Evolutionary conservation across 2,888 invertebrate species (phyloP), one percentile per base, ranked within the genome.

Genomic region (Brenthis ino): DNA sequence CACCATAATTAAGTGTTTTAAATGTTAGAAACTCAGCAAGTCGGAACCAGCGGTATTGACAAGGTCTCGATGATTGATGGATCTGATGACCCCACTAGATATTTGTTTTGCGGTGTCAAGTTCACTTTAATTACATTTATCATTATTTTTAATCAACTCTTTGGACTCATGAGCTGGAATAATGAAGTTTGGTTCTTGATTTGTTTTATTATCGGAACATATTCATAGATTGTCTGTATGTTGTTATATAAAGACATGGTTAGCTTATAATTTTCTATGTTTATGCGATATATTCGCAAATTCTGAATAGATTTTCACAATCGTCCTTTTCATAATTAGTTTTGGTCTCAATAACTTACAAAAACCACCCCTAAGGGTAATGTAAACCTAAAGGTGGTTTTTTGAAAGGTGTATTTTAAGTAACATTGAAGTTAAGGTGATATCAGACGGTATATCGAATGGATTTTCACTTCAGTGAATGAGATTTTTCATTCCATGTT

Each of bases 61-160:
- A 87, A 88, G 89, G 87, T 76, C 79, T 71, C 43, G 50, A 51
- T 87, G 89, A 89, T 88, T 89, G 87, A 89, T 89, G 75, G 83
- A 76, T 74, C 72, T 75, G 80, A 82, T 87, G 88, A 87, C 88
- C 89, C 85, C 77, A 78, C 78, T 79, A 77, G 80, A 83, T 83
- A 84, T 82, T 87, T 84, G 84, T 84, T 82, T 82, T 80, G 79
- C 77, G 75, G 77, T 79, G 84, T 85, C 87, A 85, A 86, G 85
- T 85, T 83, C 82, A 84, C 80, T 82, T 83, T 86, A 83, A 87
- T 87, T 87, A 76, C 72, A 76, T 79, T 77, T 78, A 79, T 79
- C 77, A 77, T 77, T 76, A 76, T 77, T 78, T 78, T 77, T 77
- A 77, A 78, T 78, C 76, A 77, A 74, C 75, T 78, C 55, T 54